Base-by-base conservation (phyloP, 2,888 invertebrate genomes). In the Phalangium opilio region DNA sequence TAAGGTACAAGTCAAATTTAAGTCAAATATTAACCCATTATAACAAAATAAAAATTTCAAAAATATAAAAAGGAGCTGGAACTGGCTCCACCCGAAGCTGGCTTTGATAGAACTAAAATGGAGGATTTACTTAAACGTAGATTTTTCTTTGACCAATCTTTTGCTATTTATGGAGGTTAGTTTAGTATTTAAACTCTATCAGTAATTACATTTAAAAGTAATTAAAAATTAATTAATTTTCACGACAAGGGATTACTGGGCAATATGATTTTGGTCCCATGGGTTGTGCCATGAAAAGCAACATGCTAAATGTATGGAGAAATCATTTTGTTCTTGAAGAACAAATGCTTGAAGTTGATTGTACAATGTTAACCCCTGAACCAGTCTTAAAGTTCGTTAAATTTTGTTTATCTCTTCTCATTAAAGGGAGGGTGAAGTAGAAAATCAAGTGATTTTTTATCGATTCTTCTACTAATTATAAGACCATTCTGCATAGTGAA, bases 191-290 rank as follows among this genome's bases (percentile, higher is more conserved):
- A n/a, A n/a, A n/a, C n/a, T n/a, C n/a, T n/a, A n/a, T n/a, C n/a
- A n/a, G n/a, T n/a, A n/a, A n/a, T n/a, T n/a, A n/a, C n/a, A n/a
- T n/a, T n/a, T n/a, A n/a, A n/a, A n/a, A n/a, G n/a, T n/a, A n/a
- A n/a, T n/a, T n/a, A n/a, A n/a, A n/a, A n/a, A n/a, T n/a, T n/a
- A 27, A 27, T 4, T 4, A 8, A 27, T 38, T 12, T 38, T 49
- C n/a, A 1, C 10, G 12, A 44, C 55, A 18, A 73, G 73, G 74
- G 55, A 68, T 76, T 17, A 69, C 74, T 60, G 77, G 95, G 0
- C 87, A 95, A 63, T 96, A 86, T 68, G 98, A 99, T 69, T 98
- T 91, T 67, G 98, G 98, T 0, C 98, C 98, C 0, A 95, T 98
- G 93, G 98, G 98, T 2, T 98, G 96, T 71, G 91, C 95, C 0